Evolutionary conservation across 2,888 invertebrate species (phyloP).

Genomic region (Eupithecia exiguata): DNA sequence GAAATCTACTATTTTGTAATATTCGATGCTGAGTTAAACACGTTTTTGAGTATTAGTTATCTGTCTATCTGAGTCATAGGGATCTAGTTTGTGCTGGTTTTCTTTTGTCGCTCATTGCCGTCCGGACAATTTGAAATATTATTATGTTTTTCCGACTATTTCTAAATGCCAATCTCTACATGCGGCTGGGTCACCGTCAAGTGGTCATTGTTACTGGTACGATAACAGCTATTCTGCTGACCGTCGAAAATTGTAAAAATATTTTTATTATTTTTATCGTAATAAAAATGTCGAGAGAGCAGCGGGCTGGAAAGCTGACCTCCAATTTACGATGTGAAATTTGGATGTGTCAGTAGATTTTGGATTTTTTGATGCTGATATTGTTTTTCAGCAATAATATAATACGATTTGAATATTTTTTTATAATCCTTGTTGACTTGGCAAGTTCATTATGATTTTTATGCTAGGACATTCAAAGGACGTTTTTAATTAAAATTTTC

Average conservation of each 20-base stretch:
- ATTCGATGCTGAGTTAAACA: not conserved
- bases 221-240: slow-evolving; percentile 35
- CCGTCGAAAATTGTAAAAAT: slow-evolving; percentile 31
- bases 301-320: slow-evolving; percentile 29
- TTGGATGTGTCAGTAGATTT: slow-evolving; percentile 13
- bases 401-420: not conserved
- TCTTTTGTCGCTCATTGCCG: not conserved
- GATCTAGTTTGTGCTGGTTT: not conserved
- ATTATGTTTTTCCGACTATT: slow-evolving; percentile 18
- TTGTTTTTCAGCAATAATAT: not conserved
- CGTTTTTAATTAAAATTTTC: not conserved
- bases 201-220: slow-evolving; percentile 39
- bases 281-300: slow-evolving; percentile 25
- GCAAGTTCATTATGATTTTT: not conserved
- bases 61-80: not conserved
- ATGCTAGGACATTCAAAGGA: not conserved
- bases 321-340: slow-evolving; percentile 23
- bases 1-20: not conserved
- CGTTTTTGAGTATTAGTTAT: not conserved
- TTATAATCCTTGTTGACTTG: not conserved
- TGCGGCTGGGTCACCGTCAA: slow-evolving; percentile 27
- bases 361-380: not conserved
- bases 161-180: slow-evolving; percentile 3
- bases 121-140: not conserved
- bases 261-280: slow-evolving; percentile 27